Conservation (phyloP, 1,140 invertebrate species). For the Telenomus remus region DNA sequence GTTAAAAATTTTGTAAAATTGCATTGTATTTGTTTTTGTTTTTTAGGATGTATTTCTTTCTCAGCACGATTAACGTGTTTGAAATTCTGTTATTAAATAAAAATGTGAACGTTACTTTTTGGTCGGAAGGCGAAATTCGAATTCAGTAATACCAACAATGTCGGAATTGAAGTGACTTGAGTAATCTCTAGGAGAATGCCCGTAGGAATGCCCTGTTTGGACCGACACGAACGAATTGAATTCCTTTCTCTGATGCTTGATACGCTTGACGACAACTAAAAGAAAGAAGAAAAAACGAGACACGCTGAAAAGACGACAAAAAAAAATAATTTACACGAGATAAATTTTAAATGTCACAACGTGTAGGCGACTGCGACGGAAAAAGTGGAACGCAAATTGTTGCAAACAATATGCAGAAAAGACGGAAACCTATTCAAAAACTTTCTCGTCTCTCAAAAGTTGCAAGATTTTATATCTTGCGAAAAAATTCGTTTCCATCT, state of each 20-base stretch:
- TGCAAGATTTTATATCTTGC: too few species aligned
- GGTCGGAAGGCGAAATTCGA: constrained; percentile 19
- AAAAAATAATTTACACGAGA: constrained; percentile 59
- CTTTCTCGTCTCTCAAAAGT: too few species aligned
- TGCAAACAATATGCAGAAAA: neutral
- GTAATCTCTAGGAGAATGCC: constrained; percentile 62
- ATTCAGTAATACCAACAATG: constrained; percentile 50
- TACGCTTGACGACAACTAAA: constrained; percentile 59
- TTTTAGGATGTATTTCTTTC: too few species aligned
- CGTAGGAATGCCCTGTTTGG: constrained; percentile 57
- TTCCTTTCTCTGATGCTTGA: constrained; percentile 59
- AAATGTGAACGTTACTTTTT: too few species aligned
- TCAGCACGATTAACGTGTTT: too few species aligned
- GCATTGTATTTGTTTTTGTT: too few species aligned
- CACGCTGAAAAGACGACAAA: constrained; percentile 49
- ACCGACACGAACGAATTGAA: constrained; percentile 58
- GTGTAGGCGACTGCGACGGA: constrained; percentile 46
- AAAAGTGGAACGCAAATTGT: constrained; percentile 14
- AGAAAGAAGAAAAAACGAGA: too few species aligned
- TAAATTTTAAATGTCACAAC: constrained; percentile 53
- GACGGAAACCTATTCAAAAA: too few species aligned
- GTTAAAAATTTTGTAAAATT: too few species aligned
- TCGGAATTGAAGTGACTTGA: constrained; percentile 59
- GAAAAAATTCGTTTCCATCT: too few species aligned
- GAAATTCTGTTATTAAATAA: too few species aligned